A percentile compares a stretch with the other conserved stretches of the same genome.
These are phyloP conservation scores for Mellivora capensis DNA, from an alignment of 2,113 vertebrate genomes.

Conservation along the genomic window DNA sequence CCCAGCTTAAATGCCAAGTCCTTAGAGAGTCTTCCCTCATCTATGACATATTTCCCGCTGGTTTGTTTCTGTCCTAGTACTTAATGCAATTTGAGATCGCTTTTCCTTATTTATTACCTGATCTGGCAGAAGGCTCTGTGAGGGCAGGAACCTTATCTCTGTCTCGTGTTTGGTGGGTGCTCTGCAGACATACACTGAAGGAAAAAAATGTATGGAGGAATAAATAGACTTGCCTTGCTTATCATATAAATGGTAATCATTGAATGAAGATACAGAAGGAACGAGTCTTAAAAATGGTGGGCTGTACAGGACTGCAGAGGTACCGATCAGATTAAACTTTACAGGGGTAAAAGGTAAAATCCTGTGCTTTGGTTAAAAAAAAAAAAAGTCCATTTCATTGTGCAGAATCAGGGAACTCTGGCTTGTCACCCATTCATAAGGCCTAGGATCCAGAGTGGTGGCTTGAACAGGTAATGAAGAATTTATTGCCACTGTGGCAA, in stretches of 20 bases:
- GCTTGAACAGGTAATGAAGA: neutral
- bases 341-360: neutral
- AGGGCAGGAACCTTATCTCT: neutral
- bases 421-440: neutral
- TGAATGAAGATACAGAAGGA: neutral
- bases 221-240: neutral
- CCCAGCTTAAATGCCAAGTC: neutral
- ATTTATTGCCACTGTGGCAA: neutral
- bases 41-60: neutral
- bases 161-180: neutral
- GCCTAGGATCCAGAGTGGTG: neutral
- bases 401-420: neutral
- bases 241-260: neutral
- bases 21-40: neutral
- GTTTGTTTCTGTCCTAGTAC: neutral
- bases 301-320: neutral
- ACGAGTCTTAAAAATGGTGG: neutral
- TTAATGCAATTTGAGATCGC: neutral
- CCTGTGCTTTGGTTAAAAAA: neutral
- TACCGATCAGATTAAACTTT: neutral
- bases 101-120: neutral
- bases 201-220: neutral
- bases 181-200: neutral
- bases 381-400: neutral
- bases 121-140: neutral